Percentiles rank a stretch among this genome's conserved stretches.
phyloP scores from a whole-genome alignment of 2,888 invertebrate species.

The Geotrupes spiniger region DNA sequence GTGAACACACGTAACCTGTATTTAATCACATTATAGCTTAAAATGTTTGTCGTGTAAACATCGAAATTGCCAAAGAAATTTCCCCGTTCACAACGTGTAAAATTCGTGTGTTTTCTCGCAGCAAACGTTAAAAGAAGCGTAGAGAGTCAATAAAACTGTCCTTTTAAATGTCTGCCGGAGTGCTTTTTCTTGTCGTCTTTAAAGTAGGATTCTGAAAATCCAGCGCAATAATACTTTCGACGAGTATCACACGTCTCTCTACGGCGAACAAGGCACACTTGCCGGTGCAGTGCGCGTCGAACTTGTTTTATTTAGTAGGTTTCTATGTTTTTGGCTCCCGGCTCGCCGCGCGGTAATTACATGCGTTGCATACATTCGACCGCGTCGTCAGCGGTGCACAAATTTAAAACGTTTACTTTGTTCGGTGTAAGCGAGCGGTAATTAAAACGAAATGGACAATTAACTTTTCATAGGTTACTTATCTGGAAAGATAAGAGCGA shows the following conservation, averaged over 20 bases:
- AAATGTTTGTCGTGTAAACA: constrained; percentile 3
- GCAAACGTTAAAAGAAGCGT: no score
- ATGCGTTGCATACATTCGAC: constrained; percentile 10
- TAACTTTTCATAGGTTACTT: no score
- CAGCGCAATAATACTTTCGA: neutral
- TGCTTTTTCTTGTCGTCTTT: constrained; percentile 4
- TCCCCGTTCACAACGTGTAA: neutral
- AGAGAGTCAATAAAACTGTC: neutral
- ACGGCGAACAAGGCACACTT: constrained; percentile 12
- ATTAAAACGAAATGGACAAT: no score
- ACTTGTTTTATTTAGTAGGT: constrained; percentile 34
- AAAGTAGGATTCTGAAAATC: neutral
- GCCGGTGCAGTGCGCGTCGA: constrained; percentile 14
- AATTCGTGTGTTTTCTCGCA: neutral
- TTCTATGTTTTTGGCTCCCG: constrained; percentile 31
- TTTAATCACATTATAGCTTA: constrained; percentile 2
- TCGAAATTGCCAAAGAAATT: neutral
- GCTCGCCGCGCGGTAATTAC: constrained; percentile 22
- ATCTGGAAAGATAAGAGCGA: no score
- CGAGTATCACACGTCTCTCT: constrained; percentile 4
- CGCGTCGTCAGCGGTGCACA: neutral
- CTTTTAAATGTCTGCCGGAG: neutral
- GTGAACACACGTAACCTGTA: no score
- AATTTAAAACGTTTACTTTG: no score
- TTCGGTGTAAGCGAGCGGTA: no score